phyloP scores from a whole-genome alignment of 2,113 vertebrate genomes.

The human region DNA sequence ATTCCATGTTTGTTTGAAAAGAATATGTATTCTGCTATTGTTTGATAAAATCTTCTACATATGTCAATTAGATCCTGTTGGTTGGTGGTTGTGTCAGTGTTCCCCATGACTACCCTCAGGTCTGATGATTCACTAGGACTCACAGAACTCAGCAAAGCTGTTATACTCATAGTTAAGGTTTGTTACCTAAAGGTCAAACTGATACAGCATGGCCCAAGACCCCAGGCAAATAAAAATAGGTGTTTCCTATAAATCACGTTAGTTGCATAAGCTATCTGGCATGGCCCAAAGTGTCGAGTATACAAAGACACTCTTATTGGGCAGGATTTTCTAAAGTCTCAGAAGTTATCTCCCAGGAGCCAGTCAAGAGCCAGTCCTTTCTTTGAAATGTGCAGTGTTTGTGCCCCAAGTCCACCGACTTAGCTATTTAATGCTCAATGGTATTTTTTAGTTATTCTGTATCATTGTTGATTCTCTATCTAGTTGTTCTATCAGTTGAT shows the following conservation, averaged over 20 bases:
- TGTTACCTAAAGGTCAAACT: not conserved
- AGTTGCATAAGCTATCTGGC: not conserved
- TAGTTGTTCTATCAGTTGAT: not conserved
- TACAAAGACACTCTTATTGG: not conserved
- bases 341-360: not conserved
- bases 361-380: not conserved
- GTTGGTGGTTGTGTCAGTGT: not conserved
- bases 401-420: not conserved
- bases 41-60: not conserved
- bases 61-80: not conserved
- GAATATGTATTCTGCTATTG: not conserved
- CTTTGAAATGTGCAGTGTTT: not conserved
- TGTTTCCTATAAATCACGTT: not conserved
- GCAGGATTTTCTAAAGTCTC: not conserved
- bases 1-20: not conserved
- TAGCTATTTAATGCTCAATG: not conserved
- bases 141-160: not conserved
- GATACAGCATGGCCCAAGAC: not conserved
- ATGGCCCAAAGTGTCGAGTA: not conserved
- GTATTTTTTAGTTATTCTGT: not conserved
- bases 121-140: not conserved
- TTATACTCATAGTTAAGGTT: not conserved
- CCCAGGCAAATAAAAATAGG: not conserved
- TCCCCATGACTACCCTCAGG: not conserved
- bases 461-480: not conserved